Conservation (phyloP, 2,888 invertebrate species). For the Drosophila kokeensis region DNA sequence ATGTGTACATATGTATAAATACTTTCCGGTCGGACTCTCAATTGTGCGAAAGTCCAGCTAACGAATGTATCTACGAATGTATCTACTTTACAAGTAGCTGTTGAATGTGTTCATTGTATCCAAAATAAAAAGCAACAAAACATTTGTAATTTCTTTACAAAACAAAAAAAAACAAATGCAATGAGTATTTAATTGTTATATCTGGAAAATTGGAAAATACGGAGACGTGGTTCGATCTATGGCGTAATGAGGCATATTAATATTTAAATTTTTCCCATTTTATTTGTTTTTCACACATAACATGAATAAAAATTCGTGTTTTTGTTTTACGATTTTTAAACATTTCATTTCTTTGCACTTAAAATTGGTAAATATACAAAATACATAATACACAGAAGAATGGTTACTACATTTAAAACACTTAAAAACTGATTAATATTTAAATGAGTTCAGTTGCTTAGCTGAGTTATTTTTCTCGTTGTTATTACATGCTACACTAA, state of each 20-base stretch:
- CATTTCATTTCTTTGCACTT: slow-evolving; percentile 47
- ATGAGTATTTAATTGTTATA: not conserved
- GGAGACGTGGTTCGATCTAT: not conserved
- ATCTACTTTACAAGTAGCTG: slow-evolving; percentile 65
- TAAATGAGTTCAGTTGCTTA: slow-evolving; percentile 32
- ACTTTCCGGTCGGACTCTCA: slow-evolving; percentile 21
- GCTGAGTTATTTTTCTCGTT: slow-evolving; percentile 36
- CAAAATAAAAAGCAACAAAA: slow-evolving; percentile 29
- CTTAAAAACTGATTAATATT: slow-evolving; percentile 35
- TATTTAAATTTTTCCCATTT: not conserved
- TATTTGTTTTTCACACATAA: not conserved
- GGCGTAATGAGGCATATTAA: not conserved
- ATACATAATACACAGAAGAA: slow-evolving; percentile 53
- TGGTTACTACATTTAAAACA: slow-evolving; percentile 48
- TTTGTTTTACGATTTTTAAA: slow-evolving; percentile 32
- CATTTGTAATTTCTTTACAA: slow-evolving; percentile 71
- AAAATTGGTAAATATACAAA: slow-evolving; percentile 57
- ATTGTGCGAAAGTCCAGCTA: slow-evolving; percentile 35
- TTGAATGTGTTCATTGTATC: slow-evolving; percentile 62
- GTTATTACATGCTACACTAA: slow-evolving; percentile 6
- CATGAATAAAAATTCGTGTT: not conserved
- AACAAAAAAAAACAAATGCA: not conserved
- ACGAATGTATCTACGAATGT: slow-evolving; percentile 52
- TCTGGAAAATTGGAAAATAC: not conserved
- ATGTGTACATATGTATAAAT: slow-evolving; percentile 1